Conservation (phyloP, 1,140 invertebrate genomes). For the Cylas formicarius region DNA sequence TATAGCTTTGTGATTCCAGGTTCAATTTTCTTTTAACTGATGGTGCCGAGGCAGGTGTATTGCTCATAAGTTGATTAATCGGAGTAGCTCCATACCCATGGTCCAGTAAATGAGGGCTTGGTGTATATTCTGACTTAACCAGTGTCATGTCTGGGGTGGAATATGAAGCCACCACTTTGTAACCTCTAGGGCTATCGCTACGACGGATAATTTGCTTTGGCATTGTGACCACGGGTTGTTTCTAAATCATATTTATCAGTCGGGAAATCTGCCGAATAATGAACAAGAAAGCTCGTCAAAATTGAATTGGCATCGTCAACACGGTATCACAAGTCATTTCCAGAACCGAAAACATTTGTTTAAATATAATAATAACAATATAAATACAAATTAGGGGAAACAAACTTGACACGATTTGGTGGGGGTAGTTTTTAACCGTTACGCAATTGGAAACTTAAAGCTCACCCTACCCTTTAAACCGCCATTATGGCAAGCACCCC, state of each 20-base stretch:
- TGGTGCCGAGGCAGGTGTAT: conserved; percentile 46
- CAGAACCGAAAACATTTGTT: too few species aligned
- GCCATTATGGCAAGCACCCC: conserved; percentile 25
- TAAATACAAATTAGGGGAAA: too few species aligned
- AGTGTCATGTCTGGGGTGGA: conserved; percentile 39
- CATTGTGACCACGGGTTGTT: too few species aligned
- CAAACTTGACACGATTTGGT: too few species aligned
- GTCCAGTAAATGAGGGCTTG: conserved; percentile 70
- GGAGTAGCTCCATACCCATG: conserved; percentile 78
- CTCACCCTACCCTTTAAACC: conserved; percentile 17
- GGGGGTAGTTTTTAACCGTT: conserved; percentile 20
- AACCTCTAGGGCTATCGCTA: too few species aligned
- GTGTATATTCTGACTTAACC: conserved; percentile 34
- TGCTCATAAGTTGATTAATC: conserved; percentile 60
- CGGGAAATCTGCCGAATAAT: too few species aligned
- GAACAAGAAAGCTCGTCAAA: too few species aligned
- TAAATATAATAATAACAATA: background rate
- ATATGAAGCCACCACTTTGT: conserved; percentile 15
- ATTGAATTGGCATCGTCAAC: too few species aligned
- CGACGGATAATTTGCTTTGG: too few species aligned
- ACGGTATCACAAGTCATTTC: too few species aligned
- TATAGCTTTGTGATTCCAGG: conserved; percentile 49
- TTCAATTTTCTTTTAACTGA: conserved; percentile 74
- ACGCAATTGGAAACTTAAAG: conserved; percentile 14
- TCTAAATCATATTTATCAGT: too few species aligned